Evolutionary conservation across 2,113 vertebrate species (phyloP).

Genomic region (Aptenodytes patagonicus): DNA sequence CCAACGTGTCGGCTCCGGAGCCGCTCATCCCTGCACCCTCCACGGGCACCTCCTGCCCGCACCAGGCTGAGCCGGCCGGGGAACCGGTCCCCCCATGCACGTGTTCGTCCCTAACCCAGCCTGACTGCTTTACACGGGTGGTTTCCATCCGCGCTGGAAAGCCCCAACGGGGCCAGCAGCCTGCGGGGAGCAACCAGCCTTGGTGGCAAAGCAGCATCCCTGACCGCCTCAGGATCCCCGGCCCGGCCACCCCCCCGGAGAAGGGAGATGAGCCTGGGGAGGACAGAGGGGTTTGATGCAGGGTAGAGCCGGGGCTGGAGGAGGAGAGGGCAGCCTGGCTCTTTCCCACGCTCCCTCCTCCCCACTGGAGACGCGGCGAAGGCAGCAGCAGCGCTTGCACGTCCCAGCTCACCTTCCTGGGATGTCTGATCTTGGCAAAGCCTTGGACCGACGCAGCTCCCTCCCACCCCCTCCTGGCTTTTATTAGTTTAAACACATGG

Average conservation of each 20-base stretch:
- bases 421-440: not conserved
- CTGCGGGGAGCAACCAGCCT: not conserved
- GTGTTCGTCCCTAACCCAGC: not conserved
- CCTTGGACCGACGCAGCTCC: not conserved
- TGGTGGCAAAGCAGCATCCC: not conserved
- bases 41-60: not conserved
- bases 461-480: not conserved
- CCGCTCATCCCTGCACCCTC: not conserved
- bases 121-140: accelerated
- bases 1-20: not conserved
- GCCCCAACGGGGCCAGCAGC: not conserved
- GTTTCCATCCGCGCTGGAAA: accelerated
- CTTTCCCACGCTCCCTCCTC: not conserved
- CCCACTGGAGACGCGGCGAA: not conserved
- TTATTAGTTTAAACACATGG: slow-evolving; percentile 49
- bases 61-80: accelerated
- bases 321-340: not conserved
- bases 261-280: not conserved
- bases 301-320: not conserved
- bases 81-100: not conserved
- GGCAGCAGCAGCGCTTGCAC: not conserved
- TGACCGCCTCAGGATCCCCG: accelerated
- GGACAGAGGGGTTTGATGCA: not conserved
- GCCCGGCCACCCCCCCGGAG: not conserved
- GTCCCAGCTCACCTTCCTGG: not conserved